Evolutionary conservation across 2,888 invertebrate species (phyloP), one percentile per base, ranked within the genome.

Genomic region (Drosophila nr. perissopoda): DNA sequence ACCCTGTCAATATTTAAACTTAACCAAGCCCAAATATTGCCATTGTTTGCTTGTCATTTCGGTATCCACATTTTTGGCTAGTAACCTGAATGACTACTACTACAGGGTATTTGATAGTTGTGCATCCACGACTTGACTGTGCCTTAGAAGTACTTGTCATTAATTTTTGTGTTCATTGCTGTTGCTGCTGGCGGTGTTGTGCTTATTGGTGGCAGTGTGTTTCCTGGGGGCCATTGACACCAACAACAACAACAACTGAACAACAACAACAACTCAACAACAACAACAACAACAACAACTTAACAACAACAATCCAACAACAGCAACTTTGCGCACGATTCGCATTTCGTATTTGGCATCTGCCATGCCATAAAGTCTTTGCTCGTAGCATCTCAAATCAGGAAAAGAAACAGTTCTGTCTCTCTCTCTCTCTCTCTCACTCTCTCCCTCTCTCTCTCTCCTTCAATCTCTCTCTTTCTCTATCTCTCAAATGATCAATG

Each of bases 291-390:
- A 31, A 29, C 25, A 25, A 25, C 27, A 27, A 27, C 27, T 36
- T 46, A 54, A 31, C 46, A 31, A 34, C 53, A 34, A 13, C 46
- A 46, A 38, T 29, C 16, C 33, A 46, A 29, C 40, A 31, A 29
- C 40, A 31, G 4, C 36, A 29, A 56, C 29, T 31, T 29, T n/a
- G 29, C 42, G 36, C 18, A 46, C 52, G 42, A 36, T 36, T 25
- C 13, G 16, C 2, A 25, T 25, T 25, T 31, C 34, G 53, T 27
- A 49, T 56, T 42, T 53, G 74, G 74, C 65, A 74, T 77, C 58
- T 69, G 79, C 16, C 34, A 57, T 29, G 65, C 56, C 79, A 65
- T 59, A 73, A 78, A 73, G 33, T 49, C 48, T 51, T 54, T 53
- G 33, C 49, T 27, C 48, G 27, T 46, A 34, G 48, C 62, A 63